Evolutionary conservation across 2,888 invertebrate species (phyloP).

Genomic region (Drosophila melanocephala): DNA sequence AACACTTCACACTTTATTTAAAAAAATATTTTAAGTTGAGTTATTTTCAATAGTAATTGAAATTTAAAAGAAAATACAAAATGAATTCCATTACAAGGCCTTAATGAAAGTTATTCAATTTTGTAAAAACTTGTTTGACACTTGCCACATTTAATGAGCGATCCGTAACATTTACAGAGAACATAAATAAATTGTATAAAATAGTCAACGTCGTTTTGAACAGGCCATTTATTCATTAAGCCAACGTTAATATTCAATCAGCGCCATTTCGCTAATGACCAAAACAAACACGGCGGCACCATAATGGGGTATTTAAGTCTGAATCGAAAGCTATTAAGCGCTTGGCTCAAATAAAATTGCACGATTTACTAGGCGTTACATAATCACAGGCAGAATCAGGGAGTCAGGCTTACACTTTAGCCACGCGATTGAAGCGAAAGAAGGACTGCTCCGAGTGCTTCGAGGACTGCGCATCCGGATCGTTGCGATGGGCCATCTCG

Average conservation of each 20-base stretch:
- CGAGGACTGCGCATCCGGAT: slow-evolving; percentile 73
- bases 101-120: neutral
- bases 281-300: slow-evolving; percentile 46
- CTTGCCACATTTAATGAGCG: slow-evolving; percentile 31
- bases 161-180: slow-evolving; percentile 15
- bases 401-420: slow-evolving; percentile 84
- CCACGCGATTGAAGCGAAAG: slow-evolving; percentile 81
- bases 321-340: slow-evolving; percentile 46
- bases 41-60: neutral
- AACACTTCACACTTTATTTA: neutral
- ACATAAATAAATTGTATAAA: slow-evolving; percentile 25
- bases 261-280: slow-evolving; percentile 60
- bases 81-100: no score
- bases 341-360: slow-evolving; percentile 20
- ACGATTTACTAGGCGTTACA: slow-evolving; percentile 47
- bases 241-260: slow-evolving; percentile 69
- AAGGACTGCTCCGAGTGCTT: slow-evolving; percentile 82
- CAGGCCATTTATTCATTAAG: slow-evolving; percentile 60
- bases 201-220: slow-evolving; percentile 28
- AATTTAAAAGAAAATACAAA: neutral
- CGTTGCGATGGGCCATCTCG: slow-evolving; percentile 76
- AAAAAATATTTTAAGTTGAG: no score
- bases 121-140: slow-evolving; percentile 13
- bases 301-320: slow-evolving; percentile 34
- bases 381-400: slow-evolving; percentile 23